Evolutionary conservation across 2,113 vertebrate species (phyloP).

Genomic region (Poeciliopsis retropinna): DNA sequence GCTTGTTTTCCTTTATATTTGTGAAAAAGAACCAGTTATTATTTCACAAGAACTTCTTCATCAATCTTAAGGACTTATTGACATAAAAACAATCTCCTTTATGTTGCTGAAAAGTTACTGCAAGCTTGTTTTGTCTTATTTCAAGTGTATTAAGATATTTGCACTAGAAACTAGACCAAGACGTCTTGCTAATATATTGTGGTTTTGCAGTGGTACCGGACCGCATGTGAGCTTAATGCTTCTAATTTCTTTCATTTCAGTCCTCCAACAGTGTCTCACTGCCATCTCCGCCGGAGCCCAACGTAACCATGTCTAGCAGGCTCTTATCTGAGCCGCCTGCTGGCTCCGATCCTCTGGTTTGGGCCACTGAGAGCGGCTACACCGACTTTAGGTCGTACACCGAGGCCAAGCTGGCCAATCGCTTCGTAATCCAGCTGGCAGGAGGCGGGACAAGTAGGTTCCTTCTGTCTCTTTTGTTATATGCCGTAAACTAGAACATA

Average conservation of each 20-base stretch:
- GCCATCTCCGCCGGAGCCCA: conserved; percentile 67
- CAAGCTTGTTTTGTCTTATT: no score
- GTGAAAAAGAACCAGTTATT: no score
- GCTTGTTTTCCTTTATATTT: no score
- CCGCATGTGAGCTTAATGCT: not conserved
- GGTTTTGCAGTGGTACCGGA: not conserved
- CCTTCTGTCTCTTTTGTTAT: conserved; percentile 15
- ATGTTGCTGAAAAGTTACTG: no score
- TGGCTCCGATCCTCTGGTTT: conserved; percentile 67
- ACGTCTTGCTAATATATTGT: no score
- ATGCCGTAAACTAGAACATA: no score
- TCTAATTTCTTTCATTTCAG: conserved; percentile 52
- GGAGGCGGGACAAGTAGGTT: conserved; percentile 62
- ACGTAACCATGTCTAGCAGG: conserved; percentile 67
- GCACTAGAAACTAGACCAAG: no score
- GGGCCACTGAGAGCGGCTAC: conserved; percentile 71
- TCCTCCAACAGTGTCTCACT: conserved; percentile 78
- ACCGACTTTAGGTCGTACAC: conserved; percentile 78
- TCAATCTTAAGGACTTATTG: no score
- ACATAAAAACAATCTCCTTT: no score
- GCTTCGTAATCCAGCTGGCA: conserved; percentile 77
- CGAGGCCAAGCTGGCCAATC: conserved; percentile 81
- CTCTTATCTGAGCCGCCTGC: conserved; percentile 64
- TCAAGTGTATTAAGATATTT: no score
- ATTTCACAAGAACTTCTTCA: no score